Percentiles rank a stretch among this genome's conserved stretches.
Evolutionary conservation across 37 sponge, comb jelly and placozoan genomes (phyloP).

Genomic region (Haliclona indistincta): DNA sequence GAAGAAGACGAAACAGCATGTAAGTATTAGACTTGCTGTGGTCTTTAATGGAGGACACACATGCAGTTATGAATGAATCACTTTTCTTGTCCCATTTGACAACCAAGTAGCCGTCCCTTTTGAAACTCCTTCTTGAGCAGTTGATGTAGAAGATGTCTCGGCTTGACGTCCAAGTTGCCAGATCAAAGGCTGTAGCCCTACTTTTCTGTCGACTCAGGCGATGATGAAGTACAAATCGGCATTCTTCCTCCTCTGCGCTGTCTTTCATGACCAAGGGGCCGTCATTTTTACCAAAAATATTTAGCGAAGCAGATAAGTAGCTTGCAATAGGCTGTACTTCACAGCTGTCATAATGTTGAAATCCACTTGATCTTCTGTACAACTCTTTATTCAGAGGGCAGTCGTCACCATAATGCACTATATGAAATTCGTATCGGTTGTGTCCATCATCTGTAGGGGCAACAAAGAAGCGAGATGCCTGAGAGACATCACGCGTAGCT

Average conservation of each 20-base stretch:
- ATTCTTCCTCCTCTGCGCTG: slow-evolving; percentile 1
- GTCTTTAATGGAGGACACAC: slow-evolving; percentile 7
- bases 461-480: slow-evolving; percentile 50
- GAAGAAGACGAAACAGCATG: slow-evolving; percentile 50
- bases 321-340: slow-evolving; percentile 13
- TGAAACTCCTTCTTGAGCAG: slow-evolving; percentile 24
- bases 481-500: slow-evolving; percentile 3
- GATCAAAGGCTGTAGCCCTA: slow-evolving; percentile 13
- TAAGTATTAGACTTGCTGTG: slow-evolving; percentile 1
- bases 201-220: neutral
- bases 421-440: slow-evolving; percentile 47
- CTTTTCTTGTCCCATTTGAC: neutral
- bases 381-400: neutral
- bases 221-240: slow-evolving; percentile 25
- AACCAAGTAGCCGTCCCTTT: slow-evolving; percentile 36
- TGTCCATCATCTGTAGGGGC: slow-evolving; percentile 26
- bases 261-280: slow-evolving; percentile 40
- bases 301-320: slow-evolving; percentile 41
- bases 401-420: slow-evolving; percentile 8
- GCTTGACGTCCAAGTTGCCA: slow-evolving; percentile 24
- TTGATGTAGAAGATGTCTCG: slow-evolving; percentile 54
- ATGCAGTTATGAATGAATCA: slow-evolving; percentile 8
- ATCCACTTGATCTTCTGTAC: neutral
- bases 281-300: slow-evolving; percentile 14
- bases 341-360: neutral